A percentile compares a stretch with the other conserved stretches of the same genome.
Conservation (phyloP, 2,797 vertebrate genomes). For the Bradypodion ventrale region DNA sequence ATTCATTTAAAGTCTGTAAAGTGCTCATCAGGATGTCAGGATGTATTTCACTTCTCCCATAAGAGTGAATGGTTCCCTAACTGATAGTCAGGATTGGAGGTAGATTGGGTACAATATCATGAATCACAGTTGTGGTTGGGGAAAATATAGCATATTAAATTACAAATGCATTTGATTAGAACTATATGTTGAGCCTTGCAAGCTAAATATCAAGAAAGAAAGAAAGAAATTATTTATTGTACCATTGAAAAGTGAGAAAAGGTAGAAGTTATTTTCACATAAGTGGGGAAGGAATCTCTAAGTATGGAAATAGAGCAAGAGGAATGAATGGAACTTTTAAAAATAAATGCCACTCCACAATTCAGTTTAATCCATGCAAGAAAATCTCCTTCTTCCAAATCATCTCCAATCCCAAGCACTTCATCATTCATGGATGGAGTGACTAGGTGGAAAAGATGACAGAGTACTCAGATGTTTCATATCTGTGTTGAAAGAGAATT, state of each 20-base stretch:
- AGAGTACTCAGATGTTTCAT: background rate
- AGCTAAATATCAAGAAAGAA: background rate
- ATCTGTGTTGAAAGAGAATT: background rate
- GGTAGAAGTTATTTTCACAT: background rate
- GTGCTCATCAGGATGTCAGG: background rate
- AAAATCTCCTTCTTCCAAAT: no score
- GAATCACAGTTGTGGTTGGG: background rate
- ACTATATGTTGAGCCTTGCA: no score
- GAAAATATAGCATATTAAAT: background rate
- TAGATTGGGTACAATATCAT: background rate
- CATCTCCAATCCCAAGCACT: background rate
- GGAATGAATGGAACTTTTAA: background rate
- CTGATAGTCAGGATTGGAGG: no score
- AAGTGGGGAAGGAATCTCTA: background rate
- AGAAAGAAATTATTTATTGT: background rate
- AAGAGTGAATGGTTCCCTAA: background rate
- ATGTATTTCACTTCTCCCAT: background rate
- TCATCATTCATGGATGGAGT: background rate
- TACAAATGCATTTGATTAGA: constrained; percentile 9
- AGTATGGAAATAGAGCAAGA: background rate
- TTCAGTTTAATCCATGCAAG: background rate
- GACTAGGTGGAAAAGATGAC: background rate
- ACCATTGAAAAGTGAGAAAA: background rate
- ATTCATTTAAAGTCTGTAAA: constrained; percentile 4
- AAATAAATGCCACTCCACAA: background rate